Evolutionary conservation across 2,113 vertebrate species (phyloP).

Genomic region (Cinclus mexicanus): DNA sequence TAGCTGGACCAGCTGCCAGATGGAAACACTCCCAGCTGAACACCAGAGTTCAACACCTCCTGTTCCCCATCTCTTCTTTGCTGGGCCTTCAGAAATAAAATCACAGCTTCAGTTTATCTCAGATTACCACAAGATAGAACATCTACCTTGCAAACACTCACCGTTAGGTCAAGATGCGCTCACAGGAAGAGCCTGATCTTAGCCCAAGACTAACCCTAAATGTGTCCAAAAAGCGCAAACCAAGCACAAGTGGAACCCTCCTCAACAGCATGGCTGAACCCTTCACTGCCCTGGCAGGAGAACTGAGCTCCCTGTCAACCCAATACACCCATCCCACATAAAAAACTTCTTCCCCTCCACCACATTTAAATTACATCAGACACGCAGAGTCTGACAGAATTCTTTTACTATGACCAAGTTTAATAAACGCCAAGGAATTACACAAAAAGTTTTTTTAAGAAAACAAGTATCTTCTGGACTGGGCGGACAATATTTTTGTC

Average conservation of each 20-base stretch:
- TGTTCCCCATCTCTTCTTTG: not conserved
- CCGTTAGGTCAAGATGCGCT: not conserved
- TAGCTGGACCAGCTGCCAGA: fast-evolving
- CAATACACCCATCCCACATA: not conserved
- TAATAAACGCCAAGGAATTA: not conserved
- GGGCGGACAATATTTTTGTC: not conserved
- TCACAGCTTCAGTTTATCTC: not conserved
- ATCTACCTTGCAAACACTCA: fast-evolving
- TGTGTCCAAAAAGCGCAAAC: not conserved
- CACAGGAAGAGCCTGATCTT: not conserved
- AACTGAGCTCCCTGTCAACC: not conserved
- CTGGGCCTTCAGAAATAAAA: not conserved
- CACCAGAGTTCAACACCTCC: not conserved
- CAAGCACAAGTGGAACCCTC: too few relatives aligned
- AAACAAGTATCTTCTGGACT: not conserved
- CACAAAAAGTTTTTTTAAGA: not conserved
- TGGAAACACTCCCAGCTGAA: not conserved
- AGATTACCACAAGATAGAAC: not conserved
- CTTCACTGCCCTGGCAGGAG: not conserved
- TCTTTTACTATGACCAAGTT: not conserved
- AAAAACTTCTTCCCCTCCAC: not conserved
- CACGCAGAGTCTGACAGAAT: not conserved
- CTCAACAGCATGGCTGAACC: not conserved
- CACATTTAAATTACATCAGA: not conserved
- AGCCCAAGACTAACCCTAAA: not conserved